Base-by-base conservation (phyloP, 2,113 vertebrate genomes). In the Serinus canaria region DNA sequence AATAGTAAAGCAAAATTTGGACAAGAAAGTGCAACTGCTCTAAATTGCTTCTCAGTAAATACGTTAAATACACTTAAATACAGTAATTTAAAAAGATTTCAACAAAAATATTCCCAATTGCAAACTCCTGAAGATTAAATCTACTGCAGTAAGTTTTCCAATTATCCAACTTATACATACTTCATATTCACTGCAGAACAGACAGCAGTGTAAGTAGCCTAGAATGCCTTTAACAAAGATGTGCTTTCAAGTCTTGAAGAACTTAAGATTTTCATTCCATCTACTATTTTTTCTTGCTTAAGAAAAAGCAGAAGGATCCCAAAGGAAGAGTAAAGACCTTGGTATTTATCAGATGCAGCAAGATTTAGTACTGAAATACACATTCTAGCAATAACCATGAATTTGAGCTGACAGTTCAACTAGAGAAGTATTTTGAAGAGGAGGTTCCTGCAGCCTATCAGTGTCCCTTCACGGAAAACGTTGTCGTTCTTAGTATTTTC, bases 401-500 rank as follows among this genome's bases (percentile, higher is more conserved):
- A 72, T 60, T 83, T 0, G 0, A 88, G 35, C 39, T 60, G 44
- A 80, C 8, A 28, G 19, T 8, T 80, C 70, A 70, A 47, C 31
- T 15, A 50, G 6, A 47, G 2, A 46, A 63, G 4, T 21, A 50
- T 72, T 55, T 60, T 27, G n/a, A 21, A 50, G 55, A 85, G 17
- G 9, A 80, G 6, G 24, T 35, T 80, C 52, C 23, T 58, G 27
- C 8, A 39, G 18, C 55, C 16, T 60, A 17, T 11, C 70, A 76
- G 18, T 5, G 9, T 35, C 33, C 33, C 24, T 74, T 58, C 60
- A 35, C 1, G 1, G 7, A 78, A 37, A 52, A 47, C 0, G 0
- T 5, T 3, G 1, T 5, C 3, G n/a, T 20, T 30, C 59, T 59
- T 27, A 67, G 35, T 56, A 4, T 68, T 62, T 33, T 64, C 39